These are phyloP conservation scores for Sclerodermus sp. DNA, from an alignment of 2,888 invertebrate species.

Conservation along the genomic window DNA sequence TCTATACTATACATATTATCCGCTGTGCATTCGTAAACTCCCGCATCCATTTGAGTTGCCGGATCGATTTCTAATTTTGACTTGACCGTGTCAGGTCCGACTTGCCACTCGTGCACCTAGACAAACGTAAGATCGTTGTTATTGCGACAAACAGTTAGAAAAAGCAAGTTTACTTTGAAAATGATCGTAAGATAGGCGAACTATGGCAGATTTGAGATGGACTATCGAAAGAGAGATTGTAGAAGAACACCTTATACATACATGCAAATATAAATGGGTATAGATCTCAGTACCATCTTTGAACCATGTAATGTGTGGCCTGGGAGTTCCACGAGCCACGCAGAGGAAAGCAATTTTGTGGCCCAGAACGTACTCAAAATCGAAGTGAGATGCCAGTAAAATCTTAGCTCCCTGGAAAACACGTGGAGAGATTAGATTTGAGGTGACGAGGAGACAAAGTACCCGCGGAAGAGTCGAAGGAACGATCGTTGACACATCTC, in stretches of 20 bases:
- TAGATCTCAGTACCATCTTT: slow-evolving; percentile 94
- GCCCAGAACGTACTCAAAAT: slow-evolving; percentile 89
- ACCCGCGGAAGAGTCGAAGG: background rate
- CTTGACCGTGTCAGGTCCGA: slow-evolving; percentile 80
- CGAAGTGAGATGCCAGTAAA: slow-evolving; percentile 85
- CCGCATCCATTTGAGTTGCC: slow-evolving; percentile 93
- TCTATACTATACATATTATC: slow-evolving; percentile 94
- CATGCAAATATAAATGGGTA: slow-evolving; percentile 84
- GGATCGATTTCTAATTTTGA: slow-evolving; percentile 94
- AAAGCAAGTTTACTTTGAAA: too few species aligned
- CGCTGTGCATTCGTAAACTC: slow-evolving; percentile 92
- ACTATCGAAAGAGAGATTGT: too few species aligned
- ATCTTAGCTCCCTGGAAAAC: slow-evolving; percentile 82
- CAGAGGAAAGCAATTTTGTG: slow-evolving; percentile 94
- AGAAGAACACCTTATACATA: slow-evolving; percentile 57
- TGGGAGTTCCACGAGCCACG: slow-evolving; percentile 84
- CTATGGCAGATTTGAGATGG: too few species aligned
- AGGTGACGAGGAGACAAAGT: background rate
- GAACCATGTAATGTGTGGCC: slow-evolving; percentile 94
- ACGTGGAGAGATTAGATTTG: background rate
- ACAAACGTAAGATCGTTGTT: slow-evolving; percentile 17
- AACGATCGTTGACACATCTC: background rate
- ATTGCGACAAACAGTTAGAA: background rate
- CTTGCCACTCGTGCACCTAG: slow-evolving; percentile 88
- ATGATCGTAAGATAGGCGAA: too few species aligned